These are phyloP conservation scores for Autographa pulchrina DNA, from an alignment of 2,888 invertebrate species.

Conservation along the genomic window DNA sequence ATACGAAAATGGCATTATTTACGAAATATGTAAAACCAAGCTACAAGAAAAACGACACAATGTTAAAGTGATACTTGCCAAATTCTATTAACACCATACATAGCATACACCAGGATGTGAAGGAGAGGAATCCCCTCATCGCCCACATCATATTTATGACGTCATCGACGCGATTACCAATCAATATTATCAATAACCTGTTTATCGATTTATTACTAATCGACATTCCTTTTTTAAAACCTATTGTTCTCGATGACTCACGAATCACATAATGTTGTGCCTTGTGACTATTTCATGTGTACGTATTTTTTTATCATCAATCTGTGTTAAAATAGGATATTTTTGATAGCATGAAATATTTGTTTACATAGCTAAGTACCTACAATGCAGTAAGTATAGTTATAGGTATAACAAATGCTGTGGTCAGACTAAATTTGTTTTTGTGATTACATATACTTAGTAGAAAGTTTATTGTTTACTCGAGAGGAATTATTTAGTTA, in stretches of 20 bases:
- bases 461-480: too few relatives aligned
- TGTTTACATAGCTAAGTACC: not conserved
- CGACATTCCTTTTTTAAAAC: conserved; percentile 35
- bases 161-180: conserved; percentile 2
- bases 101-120: not conserved
- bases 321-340: not conserved
- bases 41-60: not conserved
- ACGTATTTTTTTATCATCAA: not conserved
- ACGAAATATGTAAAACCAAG: not conserved
- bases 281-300: not conserved
- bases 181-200: conserved; percentile 36
- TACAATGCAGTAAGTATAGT: not conserved
- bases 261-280: conserved; percentile 10
- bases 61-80: not conserved
- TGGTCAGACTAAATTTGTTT: too few relatives aligned
- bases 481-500: too few relatives aligned
- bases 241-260: conserved; percentile 52
- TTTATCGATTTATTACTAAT: conserved; percentile 38
- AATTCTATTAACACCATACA: not conserved
- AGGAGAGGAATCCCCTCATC: not conserved
- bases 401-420: too few relatives aligned
- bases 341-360: not conserved
- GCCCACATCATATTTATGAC: not conserved
- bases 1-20: not conserved
- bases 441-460: too few relatives aligned